A percentile compares a stretch with the other conserved stretches of the same genome.
These are phyloP conservation scores for Schizotus pectinicornis DNA, from an alignment of 2,888 invertebrate genomes.

Conservation along the genomic window DNA sequence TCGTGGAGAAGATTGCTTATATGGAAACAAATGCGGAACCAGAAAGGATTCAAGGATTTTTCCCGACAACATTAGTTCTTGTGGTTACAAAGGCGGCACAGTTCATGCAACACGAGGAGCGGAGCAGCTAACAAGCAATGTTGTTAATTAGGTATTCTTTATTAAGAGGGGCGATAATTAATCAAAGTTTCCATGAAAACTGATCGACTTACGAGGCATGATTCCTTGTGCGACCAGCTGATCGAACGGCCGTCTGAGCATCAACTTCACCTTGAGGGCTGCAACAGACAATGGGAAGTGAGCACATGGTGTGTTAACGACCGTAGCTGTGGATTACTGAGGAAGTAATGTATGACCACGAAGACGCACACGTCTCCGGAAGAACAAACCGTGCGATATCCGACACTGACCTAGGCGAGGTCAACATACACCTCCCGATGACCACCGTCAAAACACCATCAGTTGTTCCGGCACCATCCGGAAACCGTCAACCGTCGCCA, in stretches of 20 bases:
- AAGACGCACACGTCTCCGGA: conserved; percentile 43
- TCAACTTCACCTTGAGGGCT: conserved; percentile 97
- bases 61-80: too few relatives aligned
- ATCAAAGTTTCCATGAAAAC: not conserved
- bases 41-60: too few relatives aligned
- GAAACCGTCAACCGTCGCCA: conserved; percentile 3
- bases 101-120: too few relatives aligned
- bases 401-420: conserved; percentile 44
- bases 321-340: conserved; percentile 12
- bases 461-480: conserved; percentile 21
- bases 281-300: conserved; percentile 55
- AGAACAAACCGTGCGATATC: conserved; percentile 44
- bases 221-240: conserved; percentile 98
- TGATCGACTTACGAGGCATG: conserved; percentile 89
- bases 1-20: too few relatives aligned
- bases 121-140: not conserved
- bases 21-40: too few relatives aligned
- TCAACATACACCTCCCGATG: conserved; percentile 30
- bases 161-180: not conserved
- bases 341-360: conserved; percentile 26
- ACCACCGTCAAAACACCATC: conserved; percentile 6
- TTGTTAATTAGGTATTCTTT: not conserved
- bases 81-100: too few relatives aligned
- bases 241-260: conserved; percentile 92
- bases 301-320: conserved; percentile 31